Conservation (phyloP, 2,797 vertebrate genomes). For the Tokudaia tokunoshimensis region DNA sequence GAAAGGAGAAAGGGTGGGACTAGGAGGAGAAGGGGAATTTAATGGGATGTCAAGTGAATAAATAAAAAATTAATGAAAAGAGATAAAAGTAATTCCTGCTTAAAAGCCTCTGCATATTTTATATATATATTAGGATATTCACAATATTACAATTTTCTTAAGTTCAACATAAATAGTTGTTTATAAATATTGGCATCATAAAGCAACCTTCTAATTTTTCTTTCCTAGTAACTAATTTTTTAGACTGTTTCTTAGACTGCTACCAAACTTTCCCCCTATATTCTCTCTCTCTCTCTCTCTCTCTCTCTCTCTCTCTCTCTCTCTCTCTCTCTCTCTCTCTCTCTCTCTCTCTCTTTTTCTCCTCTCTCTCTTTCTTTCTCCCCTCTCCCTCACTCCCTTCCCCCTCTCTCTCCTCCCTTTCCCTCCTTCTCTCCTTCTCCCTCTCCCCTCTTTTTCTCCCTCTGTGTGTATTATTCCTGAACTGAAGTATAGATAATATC, state of each 20-base stretch:
- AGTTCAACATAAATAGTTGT: background rate
- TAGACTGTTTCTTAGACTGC: background rate
- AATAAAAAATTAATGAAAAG: background rate
- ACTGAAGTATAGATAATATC: background rate
- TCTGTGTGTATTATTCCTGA: background rate
- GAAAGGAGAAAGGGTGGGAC: background rate
- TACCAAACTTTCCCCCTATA: background rate
- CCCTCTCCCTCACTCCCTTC: background rate
- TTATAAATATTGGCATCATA: background rate
- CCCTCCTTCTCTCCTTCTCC: too few relatives aligned
- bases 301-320: too few relatives aligned
- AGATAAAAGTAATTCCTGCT: background rate
- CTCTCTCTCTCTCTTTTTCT: too few relatives aligned
- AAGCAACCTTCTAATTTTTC: background rate
- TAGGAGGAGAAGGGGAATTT: background rate
- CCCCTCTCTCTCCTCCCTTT: background rate
- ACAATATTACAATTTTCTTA: background rate
- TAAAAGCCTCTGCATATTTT: background rate
- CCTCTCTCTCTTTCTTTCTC: rapidly evolving
- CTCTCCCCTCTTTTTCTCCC: background rate
- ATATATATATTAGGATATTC: background rate
- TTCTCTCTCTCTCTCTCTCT: background rate
- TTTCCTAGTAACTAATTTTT: constrained; percentile 34
- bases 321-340: background rate
- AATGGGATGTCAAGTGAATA: background rate